These are phyloP conservation scores for Hydrochoerus hydrochaeris DNA, from an alignment of 2,113 vertebrate species.

Conservation along the genomic window DNA sequence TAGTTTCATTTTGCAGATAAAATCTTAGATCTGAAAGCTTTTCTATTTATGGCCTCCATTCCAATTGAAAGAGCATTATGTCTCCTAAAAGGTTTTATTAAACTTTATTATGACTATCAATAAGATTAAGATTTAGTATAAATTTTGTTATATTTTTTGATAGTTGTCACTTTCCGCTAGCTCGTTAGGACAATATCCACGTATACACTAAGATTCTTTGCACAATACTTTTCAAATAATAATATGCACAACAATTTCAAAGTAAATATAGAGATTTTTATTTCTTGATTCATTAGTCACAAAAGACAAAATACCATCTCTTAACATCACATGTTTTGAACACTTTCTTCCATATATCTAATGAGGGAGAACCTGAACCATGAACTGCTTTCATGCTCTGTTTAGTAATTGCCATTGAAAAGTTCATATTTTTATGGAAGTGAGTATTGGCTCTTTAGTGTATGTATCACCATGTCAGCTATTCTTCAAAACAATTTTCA, in stretches of 20 bases:
- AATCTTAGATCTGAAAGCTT: not conserved
- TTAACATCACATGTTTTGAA: not conserved
- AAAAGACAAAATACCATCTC: not conserved
- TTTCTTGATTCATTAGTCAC: not conserved
- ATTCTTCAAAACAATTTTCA: constrained; percentile 13
- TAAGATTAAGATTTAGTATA: constrained; percentile 18
- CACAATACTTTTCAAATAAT: constrained; percentile 19
- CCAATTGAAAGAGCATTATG: not conserved
- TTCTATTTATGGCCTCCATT: not conserved
- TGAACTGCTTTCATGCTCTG: not conserved
- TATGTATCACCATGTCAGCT: constrained; percentile 13
- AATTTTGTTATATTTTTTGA: not conserved
- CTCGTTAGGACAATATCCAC: constrained; percentile 28
- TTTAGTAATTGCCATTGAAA: constrained; percentile 56
- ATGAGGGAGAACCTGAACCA: not conserved
- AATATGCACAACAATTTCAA: not conserved
- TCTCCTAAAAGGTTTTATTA: constrained; percentile 1
- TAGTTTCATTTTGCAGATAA: constrained; percentile 39
- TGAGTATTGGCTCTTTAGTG: constrained; percentile 41
- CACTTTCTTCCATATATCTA: not conserved
- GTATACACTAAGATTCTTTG: not conserved
- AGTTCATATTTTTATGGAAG: constrained; percentile 39
- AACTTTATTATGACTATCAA: not conserved
- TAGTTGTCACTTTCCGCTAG: not conserved
- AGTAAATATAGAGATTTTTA: not conserved